Percentiles rank a stretch among this genome's conserved stretches.
These are phyloP conservation scores for Eilema depressum DNA, from an alignment of 2,888 invertebrate species.

Conservation along the genomic window DNA sequence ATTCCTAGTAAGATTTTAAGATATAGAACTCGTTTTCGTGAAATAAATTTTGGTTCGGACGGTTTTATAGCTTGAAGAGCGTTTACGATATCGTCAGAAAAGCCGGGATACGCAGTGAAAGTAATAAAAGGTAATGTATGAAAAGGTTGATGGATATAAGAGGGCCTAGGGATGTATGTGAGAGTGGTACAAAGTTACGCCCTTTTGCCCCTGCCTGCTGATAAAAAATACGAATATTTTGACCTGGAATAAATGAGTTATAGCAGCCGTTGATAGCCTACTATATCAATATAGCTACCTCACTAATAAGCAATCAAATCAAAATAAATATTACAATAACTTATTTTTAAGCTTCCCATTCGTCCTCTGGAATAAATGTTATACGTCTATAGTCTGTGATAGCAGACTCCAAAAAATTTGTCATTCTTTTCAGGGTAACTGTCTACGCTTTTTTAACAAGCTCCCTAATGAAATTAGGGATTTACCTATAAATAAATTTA, in stretches of 20 bases:
- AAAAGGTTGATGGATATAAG: constrained; percentile 4
- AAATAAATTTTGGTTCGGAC: neutral
- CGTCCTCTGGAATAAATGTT: too few relatives aligned
- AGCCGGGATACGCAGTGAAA: neutral
- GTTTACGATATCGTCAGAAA: neutral
- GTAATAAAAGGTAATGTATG: constrained; percentile 4
- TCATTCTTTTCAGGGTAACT: too few relatives aligned
- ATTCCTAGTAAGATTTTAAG: neutral
- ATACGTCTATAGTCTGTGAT: too few relatives aligned
- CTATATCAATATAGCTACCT: too few relatives aligned
- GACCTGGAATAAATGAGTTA: neutral
- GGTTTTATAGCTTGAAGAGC: constrained; percentile 1
- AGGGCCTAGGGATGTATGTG: neutral
- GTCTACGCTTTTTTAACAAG: too few relatives aligned
- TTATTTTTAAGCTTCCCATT: too few relatives aligned
- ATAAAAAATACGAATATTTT: neutral
- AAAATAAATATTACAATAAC: too few relatives aligned
- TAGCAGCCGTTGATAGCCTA: too few relatives aligned
- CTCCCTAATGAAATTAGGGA: too few relatives aligned
- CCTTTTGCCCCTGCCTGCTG: neutral
- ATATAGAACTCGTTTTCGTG: constrained; percentile 2
- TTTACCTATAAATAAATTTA: too few relatives aligned
- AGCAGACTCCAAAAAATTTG: too few relatives aligned
- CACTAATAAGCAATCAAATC: too few relatives aligned
- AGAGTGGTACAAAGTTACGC: neutral